Conservation (phyloP, 1,140 invertebrate species). For the Theocolax elegans region DNA sequence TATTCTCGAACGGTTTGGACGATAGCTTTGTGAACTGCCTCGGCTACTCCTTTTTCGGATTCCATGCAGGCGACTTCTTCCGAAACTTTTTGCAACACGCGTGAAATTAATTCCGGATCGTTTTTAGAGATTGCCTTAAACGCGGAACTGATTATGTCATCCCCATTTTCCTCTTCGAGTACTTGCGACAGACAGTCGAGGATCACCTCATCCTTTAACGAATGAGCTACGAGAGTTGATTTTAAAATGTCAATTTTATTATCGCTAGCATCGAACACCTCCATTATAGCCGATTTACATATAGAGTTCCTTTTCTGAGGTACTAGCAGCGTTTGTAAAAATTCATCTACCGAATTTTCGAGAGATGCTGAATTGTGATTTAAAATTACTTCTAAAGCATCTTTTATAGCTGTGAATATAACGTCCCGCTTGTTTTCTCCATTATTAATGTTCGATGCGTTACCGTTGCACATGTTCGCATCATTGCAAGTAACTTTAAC, state of each 20-base stretch:
- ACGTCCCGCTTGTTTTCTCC: conserved; percentile 68
- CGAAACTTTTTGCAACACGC: conserved; percentile 70
- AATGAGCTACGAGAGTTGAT: conserved; percentile 69
- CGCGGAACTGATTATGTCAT: conserved; percentile 68
- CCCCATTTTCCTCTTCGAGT: conserved; percentile 70
- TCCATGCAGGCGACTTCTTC: conserved; percentile 67
- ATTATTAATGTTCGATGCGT: neutral
- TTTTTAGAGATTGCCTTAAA: conserved; percentile 72
- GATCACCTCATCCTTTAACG: conserved; percentile 68
- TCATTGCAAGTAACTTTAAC: conserved; percentile 49
- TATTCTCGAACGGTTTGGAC: conserved; percentile 71
- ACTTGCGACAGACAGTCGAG: conserved; percentile 72
- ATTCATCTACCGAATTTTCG: conserved; percentile 67
- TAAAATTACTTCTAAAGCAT: conserved; percentile 59
- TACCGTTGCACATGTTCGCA: neutral
- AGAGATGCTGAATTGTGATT: conserved; percentile 61
- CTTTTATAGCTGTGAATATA: conserved; percentile 70
- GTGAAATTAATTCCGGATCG: conserved; percentile 68
- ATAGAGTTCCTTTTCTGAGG: conserved; percentile 57
- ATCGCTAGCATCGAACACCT: conserved; percentile 56
- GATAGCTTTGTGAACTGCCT: conserved; percentile 73
- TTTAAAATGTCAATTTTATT: conserved; percentile 73
- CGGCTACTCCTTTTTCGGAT: conserved; percentile 72
- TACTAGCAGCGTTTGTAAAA: conserved; percentile 62
- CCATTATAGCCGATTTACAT: conserved; percentile 53